Percentiles rank a stretch among this genome's conserved stretches.
These are phyloP conservation scores for Eudyptes chrysolophus DNA, from an alignment of 2,113 vertebrate genomes.

Conservation along the genomic window DNA sequence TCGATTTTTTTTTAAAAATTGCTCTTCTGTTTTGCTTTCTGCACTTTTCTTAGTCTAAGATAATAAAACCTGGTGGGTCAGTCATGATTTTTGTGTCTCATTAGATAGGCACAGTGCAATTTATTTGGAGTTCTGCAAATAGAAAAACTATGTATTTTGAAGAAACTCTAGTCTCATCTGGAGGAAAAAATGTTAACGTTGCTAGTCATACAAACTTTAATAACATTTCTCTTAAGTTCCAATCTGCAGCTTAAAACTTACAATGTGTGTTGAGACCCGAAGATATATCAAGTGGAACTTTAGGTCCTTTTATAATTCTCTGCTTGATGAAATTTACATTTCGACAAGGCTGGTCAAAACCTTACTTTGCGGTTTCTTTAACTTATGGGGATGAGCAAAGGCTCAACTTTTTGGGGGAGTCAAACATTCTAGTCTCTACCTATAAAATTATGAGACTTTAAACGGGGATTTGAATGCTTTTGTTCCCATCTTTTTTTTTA, in stretches of 20 bases:
- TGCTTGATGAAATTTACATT: background rate
- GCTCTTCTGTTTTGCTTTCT: background rate
- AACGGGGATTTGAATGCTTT: background rate
- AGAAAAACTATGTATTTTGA: background rate
- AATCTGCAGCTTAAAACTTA: background rate
- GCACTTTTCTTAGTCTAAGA: background rate
- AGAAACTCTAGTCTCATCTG: background rate
- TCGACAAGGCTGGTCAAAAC: background rate
- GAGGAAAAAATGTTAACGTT: background rate
- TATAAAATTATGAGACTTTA: background rate
- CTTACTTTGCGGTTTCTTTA: background rate
- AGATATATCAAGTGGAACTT: background rate
- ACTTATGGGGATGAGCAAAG: background rate
- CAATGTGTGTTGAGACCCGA: fast-evolving
- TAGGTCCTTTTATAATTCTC: background rate
- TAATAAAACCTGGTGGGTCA: background rate
- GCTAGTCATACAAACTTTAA: background rate
- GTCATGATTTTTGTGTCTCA: background rate
- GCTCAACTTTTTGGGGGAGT: background rate
- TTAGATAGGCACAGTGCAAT: background rate
- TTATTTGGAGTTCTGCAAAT: background rate
- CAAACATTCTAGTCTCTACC: background rate
- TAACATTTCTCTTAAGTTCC: background rate
- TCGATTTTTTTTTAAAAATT: background rate
- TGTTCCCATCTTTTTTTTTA: background rate